Base-by-base conservation (phyloP, 2,113 vertebrate species). In the Bucco capensis region DNA sequence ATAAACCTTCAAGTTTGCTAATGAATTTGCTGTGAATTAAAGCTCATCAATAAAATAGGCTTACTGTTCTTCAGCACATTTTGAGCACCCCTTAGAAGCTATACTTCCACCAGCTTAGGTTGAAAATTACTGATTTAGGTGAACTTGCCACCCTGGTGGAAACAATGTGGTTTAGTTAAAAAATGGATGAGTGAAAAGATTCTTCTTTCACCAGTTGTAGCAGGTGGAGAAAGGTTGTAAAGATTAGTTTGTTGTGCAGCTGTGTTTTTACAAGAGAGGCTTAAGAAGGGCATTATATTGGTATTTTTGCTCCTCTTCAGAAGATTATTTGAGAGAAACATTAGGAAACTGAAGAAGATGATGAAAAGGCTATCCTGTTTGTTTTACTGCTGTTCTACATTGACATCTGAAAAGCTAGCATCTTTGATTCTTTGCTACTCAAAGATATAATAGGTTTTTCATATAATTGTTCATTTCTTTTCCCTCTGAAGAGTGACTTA, bases 221-320 rank as follows among this genome's bases (percentile, higher is more conserved):
- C 51, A 74, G 46, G 22, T 49, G n/a, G 42, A 25, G 42, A 78
- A 93, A 75, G 14, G 25, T 71, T 75, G 38, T 66, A 72, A 89
- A 76, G 85, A 64, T 56, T 51, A 15, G 11, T 47, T 83, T 94
- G 22, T 30, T 62, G 3, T 78, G 40, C 31, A 85, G 14, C 72
- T 82, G 42, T 75, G 81, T 83, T 89, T n/a, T 96, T 90, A 66
- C 42, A 70, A 65, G 74, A 90, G 75, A 77, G 30, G 5, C 56
- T 33, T 92, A 89, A 86, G 7, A 42, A 78, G n/a, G 56, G 12
- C 28, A 42, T 85, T 83, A 10, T 87, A 78, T 81, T 38, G 35
- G 40, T 66, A 76, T 84, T 82, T 69, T 89, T 74, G 18, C 67
- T 87, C 8, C 23, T 88, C 31, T 89, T 92, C 56, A 83, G n/a